Conservation (phyloP, 2,797 vertebrate species). For the Eidolon dupreanum region DNA sequence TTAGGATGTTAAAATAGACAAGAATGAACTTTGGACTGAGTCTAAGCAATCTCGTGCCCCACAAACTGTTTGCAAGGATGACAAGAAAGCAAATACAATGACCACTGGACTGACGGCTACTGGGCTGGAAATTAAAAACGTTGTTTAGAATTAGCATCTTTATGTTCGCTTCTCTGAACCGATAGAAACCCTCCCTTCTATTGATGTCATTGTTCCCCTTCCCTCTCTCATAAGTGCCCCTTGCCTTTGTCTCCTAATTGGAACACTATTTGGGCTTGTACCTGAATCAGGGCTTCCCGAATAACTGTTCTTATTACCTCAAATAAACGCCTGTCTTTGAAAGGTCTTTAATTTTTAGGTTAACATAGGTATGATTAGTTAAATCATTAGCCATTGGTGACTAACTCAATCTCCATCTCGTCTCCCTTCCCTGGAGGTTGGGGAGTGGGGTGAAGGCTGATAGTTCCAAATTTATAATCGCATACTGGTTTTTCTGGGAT, state of each 20-base stretch:
- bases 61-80: background rate
- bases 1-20: background rate
- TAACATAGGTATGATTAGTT: background rate
- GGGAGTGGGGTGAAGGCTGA: background rate
- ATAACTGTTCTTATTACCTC: background rate
- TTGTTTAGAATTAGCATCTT: background rate
- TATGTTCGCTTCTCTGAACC: too few relatives aligned
- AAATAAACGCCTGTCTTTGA: background rate
- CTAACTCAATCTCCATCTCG: background rate
- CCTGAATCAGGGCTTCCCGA: background rate
- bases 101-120: too few relatives aligned
- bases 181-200: background rate
- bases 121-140: background rate
- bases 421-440: background rate
- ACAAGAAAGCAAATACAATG: background rate
- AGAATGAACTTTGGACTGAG: background rate
- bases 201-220: background rate
- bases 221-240: background rate
- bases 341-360: background rate
- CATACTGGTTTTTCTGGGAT: background rate
- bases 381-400: background rate
- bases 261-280: background rate
- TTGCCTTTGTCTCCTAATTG: background rate
- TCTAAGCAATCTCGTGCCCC: background rate
- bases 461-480: background rate